Percentiles rank a stretch among this genome's conserved stretches.
Conservation (phyloP, 2,888 invertebrate species). For the Sarcophaga variegata region DNA sequence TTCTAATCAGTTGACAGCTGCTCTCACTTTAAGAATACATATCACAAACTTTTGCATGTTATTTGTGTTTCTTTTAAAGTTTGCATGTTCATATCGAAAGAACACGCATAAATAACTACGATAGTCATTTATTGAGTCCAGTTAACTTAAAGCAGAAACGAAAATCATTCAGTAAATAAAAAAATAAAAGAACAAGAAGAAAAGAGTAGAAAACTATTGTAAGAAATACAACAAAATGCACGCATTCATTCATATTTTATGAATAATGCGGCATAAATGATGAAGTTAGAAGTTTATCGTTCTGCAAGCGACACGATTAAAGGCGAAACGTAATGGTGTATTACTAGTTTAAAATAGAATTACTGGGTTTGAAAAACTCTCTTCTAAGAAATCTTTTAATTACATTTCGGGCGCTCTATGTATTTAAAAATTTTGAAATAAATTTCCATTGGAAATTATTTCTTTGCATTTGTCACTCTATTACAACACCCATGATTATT, state of each 20-base stretch:
- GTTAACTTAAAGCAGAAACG: constrained; percentile 7
- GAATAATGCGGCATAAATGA: constrained; percentile 53
- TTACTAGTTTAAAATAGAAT: neutral
- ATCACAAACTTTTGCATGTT: neutral
- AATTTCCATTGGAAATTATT: constrained; percentile 12
- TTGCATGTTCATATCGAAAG: neutral
- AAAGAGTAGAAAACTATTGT: neutral
- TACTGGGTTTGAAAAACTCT: neutral
- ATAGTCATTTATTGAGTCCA: constrained; percentile 50
- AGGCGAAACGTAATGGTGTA: neutral
- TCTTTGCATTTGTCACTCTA: constrained; percentile 68
- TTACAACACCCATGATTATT: neutral
- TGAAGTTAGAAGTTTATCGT: constrained; percentile 66
- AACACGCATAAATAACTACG: constrained; percentile 30
- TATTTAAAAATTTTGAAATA: neutral
- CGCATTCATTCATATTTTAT: constrained; percentile 30
- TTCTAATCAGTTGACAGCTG: too few species aligned
- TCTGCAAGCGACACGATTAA: neutral
- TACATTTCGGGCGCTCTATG: neutral
- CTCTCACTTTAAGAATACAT: too few species aligned
- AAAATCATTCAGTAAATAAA: neutral
- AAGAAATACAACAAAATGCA: constrained; percentile 15
- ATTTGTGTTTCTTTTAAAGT: neutral
- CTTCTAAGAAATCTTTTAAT: neutral
- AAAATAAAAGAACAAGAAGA: neutral